phyloP scores from a whole-genome alignment of 2,888 invertebrate genomes.

The Amaurobius ferox region DNA sequence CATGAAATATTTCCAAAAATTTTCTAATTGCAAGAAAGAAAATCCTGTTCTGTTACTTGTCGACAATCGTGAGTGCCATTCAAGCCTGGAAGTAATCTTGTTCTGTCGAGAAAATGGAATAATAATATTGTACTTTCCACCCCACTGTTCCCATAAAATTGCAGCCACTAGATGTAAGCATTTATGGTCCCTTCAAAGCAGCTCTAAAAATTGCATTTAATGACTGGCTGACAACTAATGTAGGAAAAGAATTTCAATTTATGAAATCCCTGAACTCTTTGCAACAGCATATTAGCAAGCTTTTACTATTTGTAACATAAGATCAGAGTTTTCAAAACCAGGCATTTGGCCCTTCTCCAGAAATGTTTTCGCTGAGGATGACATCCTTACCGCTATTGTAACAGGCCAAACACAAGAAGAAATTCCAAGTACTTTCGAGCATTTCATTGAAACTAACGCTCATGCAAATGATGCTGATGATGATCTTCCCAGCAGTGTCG shows the following conservation, averaged over 20 bases:
- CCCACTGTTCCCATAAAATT: conserved; percentile 78
- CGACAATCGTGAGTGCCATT: conserved; percentile 76
- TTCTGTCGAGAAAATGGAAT: conserved; percentile 74
- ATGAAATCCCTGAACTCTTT: conserved; percentile 4
- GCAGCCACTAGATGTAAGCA: conserved; percentile 76
- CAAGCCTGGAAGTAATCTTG: conserved; percentile 74
- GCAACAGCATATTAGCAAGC: conserved; percentile 5
- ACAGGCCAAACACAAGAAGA: no score
- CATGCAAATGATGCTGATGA: neutral
- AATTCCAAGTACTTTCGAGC: no score
- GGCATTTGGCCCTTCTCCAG: conserved; percentile 4
- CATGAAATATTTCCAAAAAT: conserved; percentile 75
- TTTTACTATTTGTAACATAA: conserved; percentile 23
- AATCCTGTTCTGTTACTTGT: conserved; percentile 42
- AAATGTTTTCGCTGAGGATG: neutral
- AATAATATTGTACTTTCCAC: conserved; percentile 73
- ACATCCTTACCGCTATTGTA: no score
- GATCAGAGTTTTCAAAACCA: neutral
- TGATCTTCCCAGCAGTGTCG: neutral
- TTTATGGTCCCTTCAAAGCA: conserved; percentile 31
- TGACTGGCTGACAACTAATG: conserved; percentile 12
- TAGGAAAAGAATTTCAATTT: conserved; percentile 8
- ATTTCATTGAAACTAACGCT: no score
- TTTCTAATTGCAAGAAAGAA: conserved; percentile 38
- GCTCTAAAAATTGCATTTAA: neutral